A percentile compares a stretch with the other conserved stretches of the same genome.
phyloP scores from a whole-genome alignment of 2,113 vertebrate genomes.

The Cranoglanis bouderius region DNA sequence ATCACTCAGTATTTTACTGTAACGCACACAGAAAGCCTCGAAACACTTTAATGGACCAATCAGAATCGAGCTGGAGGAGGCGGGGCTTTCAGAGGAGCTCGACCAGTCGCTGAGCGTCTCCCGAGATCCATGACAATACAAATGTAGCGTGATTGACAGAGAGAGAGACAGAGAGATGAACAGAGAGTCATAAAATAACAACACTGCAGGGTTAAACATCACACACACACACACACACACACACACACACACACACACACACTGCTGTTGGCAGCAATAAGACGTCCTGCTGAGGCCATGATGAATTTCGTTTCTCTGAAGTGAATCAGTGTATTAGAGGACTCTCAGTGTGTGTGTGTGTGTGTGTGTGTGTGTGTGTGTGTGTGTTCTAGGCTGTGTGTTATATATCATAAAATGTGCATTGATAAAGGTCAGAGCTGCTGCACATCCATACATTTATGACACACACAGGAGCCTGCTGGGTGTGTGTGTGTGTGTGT shows the following conservation, averaged over 20 bases:
- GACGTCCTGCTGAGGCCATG: constrained; percentile 31
- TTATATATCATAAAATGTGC: constrained; percentile 34
- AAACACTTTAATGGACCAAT: not conserved
- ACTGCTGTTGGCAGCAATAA: constrained; percentile 22
- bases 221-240: not conserved
- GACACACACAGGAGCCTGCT: constrained; percentile 20
- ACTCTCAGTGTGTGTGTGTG: constrained; percentile 4
- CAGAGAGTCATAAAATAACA: not conserved
- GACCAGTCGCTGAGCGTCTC: not conserved
- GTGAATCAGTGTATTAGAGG: constrained; percentile 33
- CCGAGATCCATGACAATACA: not conserved
- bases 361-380: not conserved
- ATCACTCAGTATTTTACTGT: not conserved
- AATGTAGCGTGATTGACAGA: not conserved
- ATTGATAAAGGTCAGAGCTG: constrained; percentile 25
- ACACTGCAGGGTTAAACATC: constrained; percentile 20
- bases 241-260: constrained; percentile 1
- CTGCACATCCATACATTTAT: constrained; percentile 32
- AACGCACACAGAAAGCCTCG: not conserved
- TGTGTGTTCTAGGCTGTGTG: not conserved
- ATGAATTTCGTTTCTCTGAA: constrained; percentile 28
- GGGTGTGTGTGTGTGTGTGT: not conserved
- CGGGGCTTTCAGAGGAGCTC: not conserved
- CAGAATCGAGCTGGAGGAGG: not conserved
- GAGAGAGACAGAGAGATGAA: not conserved